Percentiles rank a stretch among this genome's conserved stretches.
Conservation (phyloP, 2,888 invertebrate species). For the Leptinotarsa rubiginosa region DNA sequence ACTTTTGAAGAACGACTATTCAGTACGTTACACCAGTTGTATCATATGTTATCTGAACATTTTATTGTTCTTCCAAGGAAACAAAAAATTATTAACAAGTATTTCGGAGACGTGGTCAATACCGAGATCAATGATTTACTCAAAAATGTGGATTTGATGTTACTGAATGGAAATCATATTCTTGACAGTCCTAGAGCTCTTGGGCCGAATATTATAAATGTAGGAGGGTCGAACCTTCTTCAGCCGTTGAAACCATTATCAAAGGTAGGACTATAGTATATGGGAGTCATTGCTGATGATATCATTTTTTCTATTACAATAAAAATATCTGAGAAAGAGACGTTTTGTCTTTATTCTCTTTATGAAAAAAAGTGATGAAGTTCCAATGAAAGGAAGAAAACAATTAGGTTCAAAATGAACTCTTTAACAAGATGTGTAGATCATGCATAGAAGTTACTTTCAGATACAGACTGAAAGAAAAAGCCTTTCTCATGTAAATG, state of each 20-base stretch:
- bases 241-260: neutral
- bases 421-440: too few species aligned
- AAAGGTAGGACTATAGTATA: neutral
- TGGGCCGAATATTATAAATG: neutral
- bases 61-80: conserved; percentile 35
- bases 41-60: conserved; percentile 25
- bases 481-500: too few species aligned
- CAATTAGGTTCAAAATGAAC: too few species aligned
- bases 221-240: neutral
- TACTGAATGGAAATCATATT: neutral
- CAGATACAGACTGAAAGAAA: too few species aligned
- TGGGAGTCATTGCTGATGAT: too few species aligned
- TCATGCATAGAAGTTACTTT: too few species aligned
- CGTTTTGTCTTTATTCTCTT: too few species aligned
- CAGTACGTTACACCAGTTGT: conserved; percentile 41
- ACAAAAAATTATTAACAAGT: conserved; percentile 32
- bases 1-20: conserved; percentile 60
- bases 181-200: neutral
- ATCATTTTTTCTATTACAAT: too few species aligned
- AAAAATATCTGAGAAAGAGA: too few species aligned
- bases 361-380: too few species aligned
- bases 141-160: neutral
- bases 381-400: too few species aligned
- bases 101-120: conserved; percentile 37
- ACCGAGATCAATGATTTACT: neutral